Evolutionary conservation across 2,888 invertebrate species (phyloP), one percentile per base, ranked within the genome.

Genomic region (Cyaniris semiargus): DNA sequence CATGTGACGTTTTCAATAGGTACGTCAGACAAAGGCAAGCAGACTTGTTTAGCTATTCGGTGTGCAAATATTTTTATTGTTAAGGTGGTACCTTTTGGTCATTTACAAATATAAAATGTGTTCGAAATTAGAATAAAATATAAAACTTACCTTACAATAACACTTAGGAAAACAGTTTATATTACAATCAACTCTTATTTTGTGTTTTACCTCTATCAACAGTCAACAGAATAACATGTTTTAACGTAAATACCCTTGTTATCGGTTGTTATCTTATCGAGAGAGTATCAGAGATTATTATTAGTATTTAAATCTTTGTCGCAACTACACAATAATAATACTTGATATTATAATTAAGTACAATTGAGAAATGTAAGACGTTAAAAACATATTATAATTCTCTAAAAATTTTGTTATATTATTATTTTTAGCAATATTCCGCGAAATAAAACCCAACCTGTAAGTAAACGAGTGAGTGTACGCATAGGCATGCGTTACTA

Each of bases 221-320:
- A 44, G 72, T 72, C 13, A 48, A 48, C 23, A 23, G 44, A 44
- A 72, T 23, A 72, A 72, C 72, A 60, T 60, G 38, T 72, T 71
- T 72, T 72, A 44, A 72, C 72, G 44, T 72, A 72, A 72, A 72
- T 72, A 72, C 13, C 21, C n/a, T 44, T 44, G 23, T 72, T 72
- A 72, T 72, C 72, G 13, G 15, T 48, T 6, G 23, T n/a, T 21
- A 38, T 72, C 72, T 72, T 72, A 72, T 72, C 72, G 21, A 23
- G n/a, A 72, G 38, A 15, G 13, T 72, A 48, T 72, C 72, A 72
- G 27, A 72, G 72, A 72, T 72, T 48, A 72, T 44, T 21, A 3
- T 21, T 58, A 8, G 21, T 60, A 21, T 44, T 10, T 71, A 71
- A n/a, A n/a, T 72, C 72, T 72, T 72, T 23, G 34, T 44, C 8